Conservation (phyloP, 2,888 invertebrate genomes). For the Eilema sororculum region DNA sequence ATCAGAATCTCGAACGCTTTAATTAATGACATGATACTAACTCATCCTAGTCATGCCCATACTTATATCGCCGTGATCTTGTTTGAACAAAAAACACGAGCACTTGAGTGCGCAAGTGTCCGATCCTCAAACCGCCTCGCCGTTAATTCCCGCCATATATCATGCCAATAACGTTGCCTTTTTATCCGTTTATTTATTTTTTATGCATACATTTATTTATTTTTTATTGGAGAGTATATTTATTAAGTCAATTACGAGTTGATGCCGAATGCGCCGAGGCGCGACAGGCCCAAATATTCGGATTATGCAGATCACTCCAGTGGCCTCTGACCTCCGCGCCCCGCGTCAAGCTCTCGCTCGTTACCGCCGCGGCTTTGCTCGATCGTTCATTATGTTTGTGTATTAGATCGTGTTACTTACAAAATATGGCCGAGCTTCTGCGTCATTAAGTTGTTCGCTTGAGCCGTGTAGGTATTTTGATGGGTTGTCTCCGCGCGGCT, state of each 20-base stretch:
- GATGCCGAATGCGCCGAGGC: conserved; percentile 9
- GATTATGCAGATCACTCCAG: conserved; percentile 53
- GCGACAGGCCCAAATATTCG: conserved; percentile 19
- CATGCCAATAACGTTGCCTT: conserved; percentile 21
- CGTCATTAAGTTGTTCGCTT: neutral
- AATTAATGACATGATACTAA: neutral
- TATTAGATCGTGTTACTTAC: conserved; percentile 15
- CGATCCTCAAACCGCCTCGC: conserved; percentile 1
- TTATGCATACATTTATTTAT: conserved; percentile 25
- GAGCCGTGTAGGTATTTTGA: neutral
- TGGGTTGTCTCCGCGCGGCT: neutral
- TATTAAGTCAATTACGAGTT: conserved; percentile 44
- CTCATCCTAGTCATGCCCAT: neutral
- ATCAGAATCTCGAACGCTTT: neutral
- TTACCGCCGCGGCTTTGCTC: conserved; percentile 11
- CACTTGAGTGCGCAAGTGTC: conserved; percentile 13
- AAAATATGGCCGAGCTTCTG: conserved; percentile 14
- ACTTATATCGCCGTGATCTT: neutral
- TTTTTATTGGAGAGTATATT: conserved; percentile 41
- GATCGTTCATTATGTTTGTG: conserved; percentile 10
- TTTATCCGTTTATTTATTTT: conserved; percentile 37
- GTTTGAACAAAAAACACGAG: neutral
- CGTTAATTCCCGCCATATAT: conserved; percentile 14
- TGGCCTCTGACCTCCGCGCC: conserved; percentile 39
- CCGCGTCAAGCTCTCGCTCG: conserved; percentile 21